phyloP scores from a whole-genome alignment of 2,797 vertebrate species.

The Urophycis tenuis region DNA sequence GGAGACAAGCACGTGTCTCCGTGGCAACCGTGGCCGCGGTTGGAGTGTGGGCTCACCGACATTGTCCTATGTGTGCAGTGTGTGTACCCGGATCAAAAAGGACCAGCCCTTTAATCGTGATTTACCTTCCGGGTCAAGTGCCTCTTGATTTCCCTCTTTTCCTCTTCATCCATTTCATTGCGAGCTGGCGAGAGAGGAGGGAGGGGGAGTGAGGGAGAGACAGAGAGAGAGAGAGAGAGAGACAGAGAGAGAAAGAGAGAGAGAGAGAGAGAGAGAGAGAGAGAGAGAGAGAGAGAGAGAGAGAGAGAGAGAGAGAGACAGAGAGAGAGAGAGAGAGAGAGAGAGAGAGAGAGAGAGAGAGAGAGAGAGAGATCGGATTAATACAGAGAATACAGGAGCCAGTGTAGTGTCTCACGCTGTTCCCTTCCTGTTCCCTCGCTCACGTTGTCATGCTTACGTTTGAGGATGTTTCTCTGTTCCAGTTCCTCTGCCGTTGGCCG shows the following conservation, averaged over 20 bases:
- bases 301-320: too few relatives aligned
- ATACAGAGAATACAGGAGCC: neutral
- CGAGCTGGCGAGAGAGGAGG: slow-evolving; percentile 72
- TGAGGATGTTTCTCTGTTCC: slow-evolving; percentile 97
- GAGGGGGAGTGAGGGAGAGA: neutral
- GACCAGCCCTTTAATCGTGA: slow-evolving; percentile 7
- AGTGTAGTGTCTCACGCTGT: too few relatives aligned
- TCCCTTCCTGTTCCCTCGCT: neutral
- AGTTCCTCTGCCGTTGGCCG: slow-evolving; percentile 93
- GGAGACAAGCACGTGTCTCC: slow-evolving; percentile 22
- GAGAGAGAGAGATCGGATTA: neutral
- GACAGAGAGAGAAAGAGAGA: neutral
- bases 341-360: neutral
- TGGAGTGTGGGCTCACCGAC: slow-evolving; percentile 39
- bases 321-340: slow-evolving; percentile 33
- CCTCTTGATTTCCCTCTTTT: slow-evolving; percentile 95
- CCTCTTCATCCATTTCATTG: slow-evolving; percentile 94
- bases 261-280: too few relatives aligned
- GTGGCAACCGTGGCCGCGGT: slow-evolving; percentile 24
- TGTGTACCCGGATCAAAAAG: neutral
- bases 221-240: neutral
- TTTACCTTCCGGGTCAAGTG: slow-evolving; percentile 91
- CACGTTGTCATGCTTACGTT: slow-evolving; percentile 77
- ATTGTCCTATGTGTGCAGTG: neutral
- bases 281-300: too few relatives aligned